Conservation (phyloP, 2,797 vertebrate species). For the Acrossocheilus fasciatus region DNA sequence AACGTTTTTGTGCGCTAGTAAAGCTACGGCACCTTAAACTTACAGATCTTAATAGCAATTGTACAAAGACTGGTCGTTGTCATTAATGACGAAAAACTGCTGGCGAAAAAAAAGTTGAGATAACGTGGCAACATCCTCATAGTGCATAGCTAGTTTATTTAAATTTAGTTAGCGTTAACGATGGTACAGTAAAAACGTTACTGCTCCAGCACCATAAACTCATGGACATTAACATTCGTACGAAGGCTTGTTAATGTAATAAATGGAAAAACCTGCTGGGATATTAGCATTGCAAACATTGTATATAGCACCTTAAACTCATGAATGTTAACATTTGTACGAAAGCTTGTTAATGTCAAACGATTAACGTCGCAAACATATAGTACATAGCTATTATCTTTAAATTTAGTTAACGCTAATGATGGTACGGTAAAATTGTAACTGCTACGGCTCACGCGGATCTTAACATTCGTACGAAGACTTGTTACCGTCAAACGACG, state of each 20-base stretch:
- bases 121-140: not conserved
- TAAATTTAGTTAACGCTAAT: not conserved
- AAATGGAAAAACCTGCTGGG: too few species aligned
- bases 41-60: slow-evolving; percentile 1
- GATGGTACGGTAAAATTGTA: not conserved
- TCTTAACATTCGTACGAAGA: not conserved
- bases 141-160: not conserved
- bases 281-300: too few species aligned
- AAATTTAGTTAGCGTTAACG: not conserved
- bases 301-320: not conserved
- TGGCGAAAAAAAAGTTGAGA: not conserved
- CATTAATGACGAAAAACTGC: not conserved
- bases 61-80: slow-evolving; percentile 25
- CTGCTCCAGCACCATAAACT: not conserved
- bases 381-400: not conserved
- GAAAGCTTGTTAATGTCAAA: not conserved
- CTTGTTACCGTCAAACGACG: not conserved
- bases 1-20: not conserved
- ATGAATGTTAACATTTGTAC: not conserved
- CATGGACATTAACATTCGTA: not conserved
- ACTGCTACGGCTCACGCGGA: not conserved
- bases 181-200: not conserved
- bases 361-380: not conserved
- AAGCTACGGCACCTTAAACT: slow-evolving; percentile 19
- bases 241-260: not conserved